A percentile compares a stretch with the other conserved stretches of the same genome.
These are phyloP conservation scores for Crotalus adamanteus DNA, from an alignment of 2,797 vertebrate species.

Conservation along the genomic window DNA sequence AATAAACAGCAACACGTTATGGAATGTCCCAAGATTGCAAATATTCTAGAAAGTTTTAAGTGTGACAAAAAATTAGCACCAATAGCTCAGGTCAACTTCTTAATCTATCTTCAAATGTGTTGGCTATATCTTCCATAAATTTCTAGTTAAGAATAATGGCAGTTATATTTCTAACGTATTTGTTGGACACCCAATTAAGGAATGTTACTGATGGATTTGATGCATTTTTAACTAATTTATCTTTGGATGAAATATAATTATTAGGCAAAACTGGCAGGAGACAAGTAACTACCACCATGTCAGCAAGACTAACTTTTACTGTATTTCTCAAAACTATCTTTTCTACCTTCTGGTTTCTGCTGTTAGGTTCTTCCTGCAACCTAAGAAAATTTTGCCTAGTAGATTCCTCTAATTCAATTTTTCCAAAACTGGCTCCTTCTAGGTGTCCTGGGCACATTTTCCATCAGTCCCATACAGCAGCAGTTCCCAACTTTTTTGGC, in stretches of 20 bases:
- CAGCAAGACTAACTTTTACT: background rate
- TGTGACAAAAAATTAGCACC: background rate
- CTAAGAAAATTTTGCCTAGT: background rate
- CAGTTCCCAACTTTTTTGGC: background rate
- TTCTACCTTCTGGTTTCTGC: background rate
- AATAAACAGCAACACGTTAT: background rate
- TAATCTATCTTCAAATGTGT: background rate
- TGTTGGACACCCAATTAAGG: background rate
- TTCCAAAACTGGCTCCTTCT: background rate
- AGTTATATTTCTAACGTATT: background rate
- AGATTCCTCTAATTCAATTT: background rate
- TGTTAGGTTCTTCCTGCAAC: background rate
- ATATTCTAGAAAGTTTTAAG: background rate
- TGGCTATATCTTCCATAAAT: background rate
- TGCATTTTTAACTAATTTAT: background rate
- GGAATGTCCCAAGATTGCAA: background rate
- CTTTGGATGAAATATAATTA: background rate
- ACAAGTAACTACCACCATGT: background rate
- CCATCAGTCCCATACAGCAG: background rate
- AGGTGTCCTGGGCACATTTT: background rate
- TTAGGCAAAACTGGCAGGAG: background rate
- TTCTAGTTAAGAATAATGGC: background rate
- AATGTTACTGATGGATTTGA: background rate
- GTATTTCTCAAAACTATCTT: background rate
- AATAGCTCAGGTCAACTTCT: background rate